Base-by-base conservation (phyloP, 1,140 invertebrate species). In the Hylaeus volcanicus region DNA sequence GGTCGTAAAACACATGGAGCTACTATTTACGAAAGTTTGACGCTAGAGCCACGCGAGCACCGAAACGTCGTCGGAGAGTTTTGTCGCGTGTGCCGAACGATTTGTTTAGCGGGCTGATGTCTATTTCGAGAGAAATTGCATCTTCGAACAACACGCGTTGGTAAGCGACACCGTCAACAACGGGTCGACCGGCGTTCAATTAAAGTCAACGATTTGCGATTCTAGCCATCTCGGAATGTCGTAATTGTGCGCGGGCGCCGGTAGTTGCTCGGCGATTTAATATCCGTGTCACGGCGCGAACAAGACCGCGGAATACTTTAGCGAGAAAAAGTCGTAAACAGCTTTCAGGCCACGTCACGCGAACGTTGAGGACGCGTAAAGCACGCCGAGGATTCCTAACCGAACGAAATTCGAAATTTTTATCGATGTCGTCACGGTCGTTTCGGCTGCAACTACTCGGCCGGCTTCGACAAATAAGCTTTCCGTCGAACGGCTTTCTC, bases 81-180 rank as follows among this genome's bases (percentile, higher is more conserved):
- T 68, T 51, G 43, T 66, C 39, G 53, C 45, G 53, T 58, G 68
- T 69, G 43, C 71, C 58, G 56, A 64, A 26, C 37, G 77, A 73
- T 85, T 63, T 76, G 83, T 83, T 69, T 75, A 64, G 41, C 51
- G 39, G 55, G 56, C 26, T 66, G 11, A 15, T 66, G 51, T 65
- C 75, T 85, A 72, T 56, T 81, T 77, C 15, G 58, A 15, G 73
- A 55, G 55, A 68, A 75, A 80, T 74, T 75, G 73, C 48, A 75
- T 43, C 64, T 75, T 73, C 11, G 66, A 71, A 55, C 55, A 79
- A 79, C 68, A 9, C 48, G 45, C 64, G 53, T 26, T 26, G 26
- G 26, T 26, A 26, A 26, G 26, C 26, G 26, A 26, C 26, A 26
- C 26, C 26, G 26, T 74, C 15, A 60, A 79, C 41, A 48, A 5